Base-by-base conservation (phyloP, 2,797 vertebrate genomes). In the Xiphorhynchus erythropygius region DNA sequence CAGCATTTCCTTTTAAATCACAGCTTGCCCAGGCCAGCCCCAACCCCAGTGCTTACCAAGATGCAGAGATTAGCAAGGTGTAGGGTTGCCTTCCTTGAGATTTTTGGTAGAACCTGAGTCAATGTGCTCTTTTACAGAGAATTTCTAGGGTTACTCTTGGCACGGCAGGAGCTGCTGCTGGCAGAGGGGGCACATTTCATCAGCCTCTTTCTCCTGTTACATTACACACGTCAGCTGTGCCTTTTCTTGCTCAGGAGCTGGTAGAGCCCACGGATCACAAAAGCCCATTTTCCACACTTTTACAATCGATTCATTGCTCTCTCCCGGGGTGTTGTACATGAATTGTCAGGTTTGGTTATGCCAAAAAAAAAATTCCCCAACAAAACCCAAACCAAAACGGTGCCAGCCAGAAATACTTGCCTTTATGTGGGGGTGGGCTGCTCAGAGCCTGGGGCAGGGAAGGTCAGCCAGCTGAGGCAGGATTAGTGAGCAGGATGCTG, bases 101-200 rank as follows among this genome's bases (percentile, higher is more conserved):
- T 85, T 83, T 75, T 46, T 9, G 28, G 37, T 14, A 59, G 67
- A 77, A 69, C 1, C 2, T 1, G 55, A 78, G 33, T 59, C 79
- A 80, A 80, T 6, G 4, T 27, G 55, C 73, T 75, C 42, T 32
- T 93, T 65, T 42, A 71, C 1, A 1, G 50, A 30, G 25, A 67
- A 87, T 80, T 91, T 74, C 88, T 81, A 86, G 49, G 23, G 71
- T 85, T 87, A 77, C 75, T 73, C 59, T 46, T 84, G 83, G 83
- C 92, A 75, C 1, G 32, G 76, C 4, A 27, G 28, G 76, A 68
- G 65, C 10, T 46, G 77, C 75, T 73, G 83, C 91, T 91, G 80
- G 75, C 64, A 16, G 39, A 25, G 47, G 52, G 42, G 19, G 33
- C 63, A 33, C 1, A 0, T 21, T 73, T 44, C 82, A 70, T 16